These are phyloP conservation scores for Trogon surrucura DNA, from an alignment of 2,113 vertebrate species.

Conservation along the genomic window DNA sequence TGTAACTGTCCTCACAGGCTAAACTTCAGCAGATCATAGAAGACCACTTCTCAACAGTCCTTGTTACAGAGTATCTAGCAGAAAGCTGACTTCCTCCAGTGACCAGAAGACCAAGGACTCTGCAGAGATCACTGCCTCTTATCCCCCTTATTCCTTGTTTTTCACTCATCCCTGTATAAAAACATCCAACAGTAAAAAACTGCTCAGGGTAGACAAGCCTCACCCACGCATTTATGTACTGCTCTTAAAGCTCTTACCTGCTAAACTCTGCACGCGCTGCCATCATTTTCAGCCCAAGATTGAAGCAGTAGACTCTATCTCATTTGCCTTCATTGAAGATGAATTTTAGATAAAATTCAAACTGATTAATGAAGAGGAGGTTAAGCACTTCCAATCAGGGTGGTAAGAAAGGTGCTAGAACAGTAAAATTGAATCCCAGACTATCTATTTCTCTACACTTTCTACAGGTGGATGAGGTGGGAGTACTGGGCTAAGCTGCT, in stretches of 20 bases:
- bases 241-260: not conserved
- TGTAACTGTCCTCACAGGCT: not conserved
- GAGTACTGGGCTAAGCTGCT: not conserved
- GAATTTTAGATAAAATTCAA: constrained; percentile 50
- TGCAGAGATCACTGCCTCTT: not conserved
- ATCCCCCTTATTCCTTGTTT: not conserved
- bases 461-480: not conserved
- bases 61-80: not conserved
- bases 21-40: not conserved
- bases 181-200: not conserved
- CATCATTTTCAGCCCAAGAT: not conserved
- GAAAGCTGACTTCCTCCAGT: not conserved
- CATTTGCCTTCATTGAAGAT: not conserved
- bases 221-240: not conserved
- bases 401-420: not conserved
- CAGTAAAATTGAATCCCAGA: not conserved
- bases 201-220: not conserved
- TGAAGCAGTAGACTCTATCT: not conserved
- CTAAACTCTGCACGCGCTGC: not conserved
- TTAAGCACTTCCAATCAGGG: constrained; percentile 57
- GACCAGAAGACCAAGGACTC: not conserved
- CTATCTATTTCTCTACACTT: not conserved
- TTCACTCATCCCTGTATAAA: not conserved
- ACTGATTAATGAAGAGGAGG: constrained; percentile 63
- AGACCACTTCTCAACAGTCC: not conserved